Conservation (phyloP, 2,797 vertebrate genomes). For the Alfaro cultratus region DNA sequence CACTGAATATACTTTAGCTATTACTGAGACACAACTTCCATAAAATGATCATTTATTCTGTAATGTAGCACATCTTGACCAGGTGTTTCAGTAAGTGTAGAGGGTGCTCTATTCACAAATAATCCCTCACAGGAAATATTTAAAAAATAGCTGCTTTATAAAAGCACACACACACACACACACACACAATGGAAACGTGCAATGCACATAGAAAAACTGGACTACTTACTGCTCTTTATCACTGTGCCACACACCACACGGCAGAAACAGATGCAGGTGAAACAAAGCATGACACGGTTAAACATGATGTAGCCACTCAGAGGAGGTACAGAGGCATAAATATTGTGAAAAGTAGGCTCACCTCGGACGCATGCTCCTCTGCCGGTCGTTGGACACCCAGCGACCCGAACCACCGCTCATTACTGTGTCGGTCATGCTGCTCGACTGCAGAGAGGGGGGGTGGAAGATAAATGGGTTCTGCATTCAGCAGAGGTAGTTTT, state of each 20-base stretch:
- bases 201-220: conserved; percentile 16
- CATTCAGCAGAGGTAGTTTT: background rate
- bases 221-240: conserved; percentile 81
- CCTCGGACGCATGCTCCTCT: conserved; percentile 73
- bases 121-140: no score
- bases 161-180: background rate
- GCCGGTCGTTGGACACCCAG: conserved; percentile 77
- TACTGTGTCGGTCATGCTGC: conserved; percentile 81
- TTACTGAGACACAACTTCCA: no score
- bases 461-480: conserved; percentile 13
- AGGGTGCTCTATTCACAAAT: background rate
- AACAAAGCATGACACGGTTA: conserved; percentile 48
- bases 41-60: background rate
- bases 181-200: conserved; percentile 4
- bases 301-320: background rate
- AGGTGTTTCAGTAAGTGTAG: background rate
- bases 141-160: conserved; percentile 3
- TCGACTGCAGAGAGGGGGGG: conserved; percentile 28
- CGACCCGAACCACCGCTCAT: conserved; percentile 76
- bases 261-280: conserved; percentile 34
- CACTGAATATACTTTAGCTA: background rate
- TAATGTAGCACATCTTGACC: background rate
- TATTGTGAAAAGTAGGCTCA: conserved; percentile 47
- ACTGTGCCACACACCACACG: conserved; percentile 63
- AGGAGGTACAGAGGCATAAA: conserved; percentile 1